These are phyloP conservation scores for Sesia apiformis DNA, from an alignment of 2,888 invertebrate genomes.

Conservation along the genomic window DNA sequence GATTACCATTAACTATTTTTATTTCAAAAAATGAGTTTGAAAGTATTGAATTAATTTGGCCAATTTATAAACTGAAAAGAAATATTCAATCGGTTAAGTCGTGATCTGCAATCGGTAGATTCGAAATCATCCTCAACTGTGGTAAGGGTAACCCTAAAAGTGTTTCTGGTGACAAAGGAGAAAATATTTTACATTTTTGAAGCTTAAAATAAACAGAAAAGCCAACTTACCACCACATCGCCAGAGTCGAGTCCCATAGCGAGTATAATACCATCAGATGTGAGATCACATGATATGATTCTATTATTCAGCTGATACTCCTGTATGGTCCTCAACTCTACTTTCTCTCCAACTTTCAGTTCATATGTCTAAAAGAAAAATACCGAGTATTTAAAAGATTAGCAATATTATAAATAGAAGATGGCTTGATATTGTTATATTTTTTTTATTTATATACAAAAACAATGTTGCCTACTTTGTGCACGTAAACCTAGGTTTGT, in stretches of 20 bases:
- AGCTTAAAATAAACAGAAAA: slow-evolving; percentile 1
- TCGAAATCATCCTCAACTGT: no score
- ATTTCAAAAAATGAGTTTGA: no score
- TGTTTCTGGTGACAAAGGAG: neutral
- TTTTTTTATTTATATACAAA: no score
- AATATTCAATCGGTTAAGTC: no score
- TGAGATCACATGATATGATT: slow-evolving; percentile 58
- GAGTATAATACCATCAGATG: slow-evolving; percentile 72
- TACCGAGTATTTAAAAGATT: neutral
- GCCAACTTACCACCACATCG: slow-evolving; percentile 71
- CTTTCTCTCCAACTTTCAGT: slow-evolving; percentile 22
- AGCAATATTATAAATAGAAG: neutral
- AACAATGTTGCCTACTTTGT: no score
- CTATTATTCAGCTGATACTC: slow-evolving; percentile 44
- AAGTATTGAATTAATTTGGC: no score
- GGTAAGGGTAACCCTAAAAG: no score
- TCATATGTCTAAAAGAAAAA: slow-evolving; percentile 39
- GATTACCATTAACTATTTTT: no score
- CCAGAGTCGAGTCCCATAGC: slow-evolving; percentile 79
- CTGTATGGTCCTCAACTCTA: slow-evolving; percentile 35
- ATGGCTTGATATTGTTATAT: no score
- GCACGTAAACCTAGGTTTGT: no score
- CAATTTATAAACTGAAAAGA: no score
- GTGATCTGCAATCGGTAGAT: no score
- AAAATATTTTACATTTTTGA: neutral